phyloP scores from a whole-genome alignment of 1,140 invertebrate genomes.

The Drosophila carrolli region DNA sequence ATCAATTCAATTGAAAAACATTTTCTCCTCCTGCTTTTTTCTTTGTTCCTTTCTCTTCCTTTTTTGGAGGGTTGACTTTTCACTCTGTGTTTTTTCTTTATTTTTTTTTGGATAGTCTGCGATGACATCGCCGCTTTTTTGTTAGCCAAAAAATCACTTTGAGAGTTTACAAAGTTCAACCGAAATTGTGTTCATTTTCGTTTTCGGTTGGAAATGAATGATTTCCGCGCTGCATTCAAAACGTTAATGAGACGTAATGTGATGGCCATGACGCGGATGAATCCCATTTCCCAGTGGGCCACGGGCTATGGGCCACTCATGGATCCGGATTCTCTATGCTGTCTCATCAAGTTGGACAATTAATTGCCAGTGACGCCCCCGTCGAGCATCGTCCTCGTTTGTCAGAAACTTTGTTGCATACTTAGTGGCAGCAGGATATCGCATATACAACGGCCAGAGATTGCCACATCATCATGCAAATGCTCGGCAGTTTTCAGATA shows the following conservation, averaged over 20 bases:
- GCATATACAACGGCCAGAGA: slow-evolving; percentile 32
- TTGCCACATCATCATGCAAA: slow-evolving; percentile 50
- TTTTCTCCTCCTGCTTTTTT: slow-evolving; percentile 47
- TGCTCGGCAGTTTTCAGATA: slow-evolving; percentile 62
- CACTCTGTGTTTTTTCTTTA: neutral
- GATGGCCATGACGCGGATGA: slow-evolving; percentile 66
- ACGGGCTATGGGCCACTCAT: slow-evolving; percentile 27
- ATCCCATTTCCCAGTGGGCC: slow-evolving; percentile 19
- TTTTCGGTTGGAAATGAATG: slow-evolving; percentile 72
- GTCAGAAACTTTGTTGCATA: slow-evolving; percentile 80
- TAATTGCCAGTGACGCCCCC: slow-evolving; percentile 65
- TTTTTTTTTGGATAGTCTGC: slow-evolving; percentile 26
- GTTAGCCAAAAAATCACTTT: slow-evolving; percentile 53
- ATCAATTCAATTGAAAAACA: slow-evolving; percentile 80
- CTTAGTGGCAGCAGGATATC: slow-evolving; percentile 50
- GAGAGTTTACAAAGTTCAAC: slow-evolving; percentile 57
- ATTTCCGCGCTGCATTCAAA: slow-evolving; percentile 67
- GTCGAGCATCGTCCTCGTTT: slow-evolving; percentile 61
- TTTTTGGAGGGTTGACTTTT: slow-evolving; percentile 40
- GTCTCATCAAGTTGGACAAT: slow-evolving; percentile 51
- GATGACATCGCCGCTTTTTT: slow-evolving; percentile 44
- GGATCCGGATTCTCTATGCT: slow-evolving; percentile 23
- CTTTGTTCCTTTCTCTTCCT: neutral
- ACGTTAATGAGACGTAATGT: slow-evolving; percentile 80
- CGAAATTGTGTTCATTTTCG: slow-evolving; percentile 59